These are phyloP conservation scores for Poeciliopsis occidentalis DNA, from an alignment of 2,113 vertebrate species.

Conservation along the genomic window DNA sequence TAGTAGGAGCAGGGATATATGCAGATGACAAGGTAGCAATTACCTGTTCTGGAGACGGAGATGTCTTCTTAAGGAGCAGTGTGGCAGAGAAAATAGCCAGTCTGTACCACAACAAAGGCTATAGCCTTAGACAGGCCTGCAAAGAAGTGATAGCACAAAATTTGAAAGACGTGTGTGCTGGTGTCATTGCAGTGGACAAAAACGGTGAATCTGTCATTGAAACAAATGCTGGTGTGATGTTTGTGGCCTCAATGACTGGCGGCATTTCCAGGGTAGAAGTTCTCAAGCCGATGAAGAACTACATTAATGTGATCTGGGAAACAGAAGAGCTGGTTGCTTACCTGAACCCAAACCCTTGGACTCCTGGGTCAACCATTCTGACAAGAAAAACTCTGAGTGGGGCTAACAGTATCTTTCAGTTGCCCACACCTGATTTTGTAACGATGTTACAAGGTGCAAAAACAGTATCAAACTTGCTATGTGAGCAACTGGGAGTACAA, in stretches of 20 bases:
- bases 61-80: conserved; percentile 79
- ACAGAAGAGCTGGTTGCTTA: conserved; percentile 77
- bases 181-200: conserved; percentile 77
- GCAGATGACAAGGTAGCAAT: conserved; percentile 79
- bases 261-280: conserved; percentile 73
- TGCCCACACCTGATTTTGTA: conserved; percentile 67
- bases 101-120: conserved; percentile 79
- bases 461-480: conserved; percentile 71
- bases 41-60: conserved; percentile 82
- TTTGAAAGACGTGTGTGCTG: conserved; percentile 73
- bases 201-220: conserved; percentile 76
- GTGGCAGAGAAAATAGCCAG: conserved; percentile 81
- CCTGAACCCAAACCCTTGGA: conserved; percentile 78
- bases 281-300: conserved; percentile 63
- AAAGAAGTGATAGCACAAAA: conserved; percentile 75
- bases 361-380: conserved; percentile 75
- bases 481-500: conserved; percentile 71
- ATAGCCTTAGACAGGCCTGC: conserved; percentile 74
- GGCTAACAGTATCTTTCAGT: conserved; percentile 75
- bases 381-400: conserved; percentile 71
- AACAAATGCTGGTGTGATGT: conserved; percentile 79
- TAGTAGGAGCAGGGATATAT: conserved; percentile 81
- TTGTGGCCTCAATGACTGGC: conserved; percentile 73
- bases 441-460: conserved; percentile 71
- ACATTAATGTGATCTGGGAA: conserved; percentile 79